Percentiles rank a stretch among this genome's conserved stretches.
Conservation (phyloP, 2,888 invertebrate genomes). For the Magallana nippona region DNA sequence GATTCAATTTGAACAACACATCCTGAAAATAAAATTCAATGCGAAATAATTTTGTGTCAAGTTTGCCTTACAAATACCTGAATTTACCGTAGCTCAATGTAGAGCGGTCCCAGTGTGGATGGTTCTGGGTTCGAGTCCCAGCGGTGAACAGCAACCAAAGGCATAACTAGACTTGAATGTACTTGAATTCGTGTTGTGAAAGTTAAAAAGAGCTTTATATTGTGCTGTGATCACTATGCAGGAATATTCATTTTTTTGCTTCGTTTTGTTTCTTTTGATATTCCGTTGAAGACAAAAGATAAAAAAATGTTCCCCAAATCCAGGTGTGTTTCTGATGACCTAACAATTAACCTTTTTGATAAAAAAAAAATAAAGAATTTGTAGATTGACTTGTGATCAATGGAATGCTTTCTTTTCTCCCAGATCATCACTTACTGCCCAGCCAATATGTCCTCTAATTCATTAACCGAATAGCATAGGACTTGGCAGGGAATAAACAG, state of each 20-base stretch:
- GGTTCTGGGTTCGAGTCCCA: constrained; percentile 53
- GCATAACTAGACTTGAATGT: background rate
- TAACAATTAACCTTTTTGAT: too few relatives aligned
- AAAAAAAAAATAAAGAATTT: too few relatives aligned
- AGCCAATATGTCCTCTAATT: constrained; percentile 19
- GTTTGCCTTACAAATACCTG: constrained; percentile 11
- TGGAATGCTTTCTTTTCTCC: constrained; percentile 4
- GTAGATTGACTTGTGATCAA: background rate
- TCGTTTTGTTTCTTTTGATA: too few relatives aligned
- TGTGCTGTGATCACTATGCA: too few relatives aligned
- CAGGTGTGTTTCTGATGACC: too few relatives aligned
- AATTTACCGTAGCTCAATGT: constrained; percentile 50
- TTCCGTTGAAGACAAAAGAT: too few relatives aligned
- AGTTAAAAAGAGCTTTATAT: background rate
- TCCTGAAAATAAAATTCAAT: too few relatives aligned
- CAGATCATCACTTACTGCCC: background rate
- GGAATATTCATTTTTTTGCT: too few relatives aligned
- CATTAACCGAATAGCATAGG: constrained; percentile 11
- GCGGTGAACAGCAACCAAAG: constrained; percentile 39
- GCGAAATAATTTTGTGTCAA: background rate
- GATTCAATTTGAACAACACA: too few relatives aligned
- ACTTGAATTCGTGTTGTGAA: background rate
- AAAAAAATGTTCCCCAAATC: too few relatives aligned
- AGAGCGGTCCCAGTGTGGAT: constrained; percentile 44
- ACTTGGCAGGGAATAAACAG: constrained; percentile 15